Evolutionary conservation across 2,797 vertebrate species (phyloP).

Genomic region (Lemur catta): DNA sequence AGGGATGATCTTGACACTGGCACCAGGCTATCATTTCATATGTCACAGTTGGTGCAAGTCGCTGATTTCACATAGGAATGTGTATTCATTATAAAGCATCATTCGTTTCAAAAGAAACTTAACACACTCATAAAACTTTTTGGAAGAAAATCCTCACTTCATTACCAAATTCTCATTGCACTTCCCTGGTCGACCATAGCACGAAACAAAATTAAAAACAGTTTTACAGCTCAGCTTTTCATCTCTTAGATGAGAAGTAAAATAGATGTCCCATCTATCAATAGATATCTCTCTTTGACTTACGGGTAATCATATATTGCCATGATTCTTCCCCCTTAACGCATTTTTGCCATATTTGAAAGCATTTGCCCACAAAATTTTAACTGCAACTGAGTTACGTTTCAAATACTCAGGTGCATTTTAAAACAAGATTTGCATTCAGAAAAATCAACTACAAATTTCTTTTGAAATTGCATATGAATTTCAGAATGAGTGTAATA

Average conservation of each 20-base stretch:
- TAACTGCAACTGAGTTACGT: slow-evolving; percentile 9
- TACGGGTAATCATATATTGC: not conserved
- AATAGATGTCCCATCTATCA: not conserved
- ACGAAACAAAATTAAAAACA: slow-evolving; percentile 9
- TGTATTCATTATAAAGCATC: not conserved
- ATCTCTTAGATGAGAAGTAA: not conserved
- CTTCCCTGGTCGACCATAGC: not conserved
- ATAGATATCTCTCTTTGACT: not conserved
- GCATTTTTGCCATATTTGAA: not conserved
- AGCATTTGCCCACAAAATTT: slow-evolving; percentile 35
- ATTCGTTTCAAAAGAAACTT: not conserved
- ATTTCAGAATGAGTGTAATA: slow-evolving; percentile 65
- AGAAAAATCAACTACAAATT: slow-evolving; percentile 58
- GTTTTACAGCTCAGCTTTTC: slow-evolving; percentile 4
- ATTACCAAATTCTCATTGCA: not conserved
- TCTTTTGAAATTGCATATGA: slow-evolving; percentile 56
- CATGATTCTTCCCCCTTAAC: not conserved
- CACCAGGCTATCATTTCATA: not conserved
- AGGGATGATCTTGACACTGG: not conserved
- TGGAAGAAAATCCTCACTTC: not conserved
- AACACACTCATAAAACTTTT: not conserved
- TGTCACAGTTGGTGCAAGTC: not conserved
- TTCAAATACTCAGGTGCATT: slow-evolving; percentile 64
- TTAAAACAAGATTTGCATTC: slow-evolving; percentile 63
- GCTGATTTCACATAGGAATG: not conserved